Evolutionary conservation across 2,797 vertebrate species (phyloP).

Genomic region (Ctenosaura bakeri): DNA sequence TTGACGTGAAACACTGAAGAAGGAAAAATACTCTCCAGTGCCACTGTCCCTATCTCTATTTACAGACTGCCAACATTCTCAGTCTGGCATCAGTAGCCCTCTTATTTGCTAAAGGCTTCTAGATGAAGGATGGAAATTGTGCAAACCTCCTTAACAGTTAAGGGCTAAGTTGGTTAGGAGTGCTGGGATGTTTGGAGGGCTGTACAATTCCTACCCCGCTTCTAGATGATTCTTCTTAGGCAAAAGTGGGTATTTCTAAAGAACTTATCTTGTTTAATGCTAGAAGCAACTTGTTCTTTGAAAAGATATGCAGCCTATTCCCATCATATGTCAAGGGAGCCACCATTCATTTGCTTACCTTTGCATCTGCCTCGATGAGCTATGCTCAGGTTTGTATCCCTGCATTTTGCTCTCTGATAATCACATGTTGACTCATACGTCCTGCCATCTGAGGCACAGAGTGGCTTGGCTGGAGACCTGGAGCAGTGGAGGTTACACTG

Average conservation of each 20-base stretch:
- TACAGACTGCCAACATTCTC: neutral
- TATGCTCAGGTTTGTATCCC: constrained; percentile 86
- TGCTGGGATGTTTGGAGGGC: too few relatives aligned
- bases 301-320: neutral
- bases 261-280: neutral
- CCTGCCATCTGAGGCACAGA: constrained; percentile 94
- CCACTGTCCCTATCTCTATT: neutral
- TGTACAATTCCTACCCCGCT: too few relatives aligned
- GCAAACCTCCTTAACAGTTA: too few relatives aligned
- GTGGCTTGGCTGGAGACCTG: constrained; percentile 88
- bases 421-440: constrained; percentile 95
- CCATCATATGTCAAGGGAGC: neutral
- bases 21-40: neutral
- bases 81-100: neutral
- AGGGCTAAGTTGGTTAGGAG: too few relatives aligned
- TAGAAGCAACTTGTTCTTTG: neutral
- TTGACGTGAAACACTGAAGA: neutral
- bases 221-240: neutral
- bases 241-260: neutral
- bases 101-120: neutral
- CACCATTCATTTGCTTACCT: constrained; percentile 81
- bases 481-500: constrained; percentile 91
- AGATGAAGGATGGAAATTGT: neutral
- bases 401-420: constrained; percentile 95
- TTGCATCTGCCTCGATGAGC: constrained; percentile 92